These are phyloP conservation scores for Lasioglossum pauxillum DNA, from an alignment of 2,888 invertebrate species.

Conservation along the genomic window DNA sequence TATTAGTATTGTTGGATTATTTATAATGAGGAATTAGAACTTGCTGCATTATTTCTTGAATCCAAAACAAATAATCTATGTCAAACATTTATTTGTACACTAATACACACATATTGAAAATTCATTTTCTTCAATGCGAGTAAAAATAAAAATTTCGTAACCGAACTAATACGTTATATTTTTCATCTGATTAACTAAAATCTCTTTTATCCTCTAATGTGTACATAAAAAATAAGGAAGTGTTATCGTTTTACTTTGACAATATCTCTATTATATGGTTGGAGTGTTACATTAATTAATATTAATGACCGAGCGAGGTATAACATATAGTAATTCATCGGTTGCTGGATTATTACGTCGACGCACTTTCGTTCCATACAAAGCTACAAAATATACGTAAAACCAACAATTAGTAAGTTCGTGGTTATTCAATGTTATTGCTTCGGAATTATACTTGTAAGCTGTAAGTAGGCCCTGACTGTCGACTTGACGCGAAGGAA, in stretches of 20 bases:
- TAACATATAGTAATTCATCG: neutral
- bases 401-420: slow-evolving; percentile 1
- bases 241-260: neutral
- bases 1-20: neutral
- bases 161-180: neutral
- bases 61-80: too few relatives aligned
- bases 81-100: too few relatives aligned
- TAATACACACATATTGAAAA: neutral
- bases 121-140: neutral
- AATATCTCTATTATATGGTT: neutral
- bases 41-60: too few relatives aligned
- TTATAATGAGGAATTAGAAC: neutral
- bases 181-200: neutral
- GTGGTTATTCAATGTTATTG: neutral
- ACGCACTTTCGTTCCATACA: neutral
- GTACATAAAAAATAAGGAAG: neutral
- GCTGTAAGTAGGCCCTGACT: neutral
- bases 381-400: neutral
- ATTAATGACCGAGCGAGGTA: neutral
- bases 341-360: neutral
- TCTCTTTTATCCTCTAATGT: neutral
- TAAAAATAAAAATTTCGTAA: neutral
- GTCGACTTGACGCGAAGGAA: neutral
- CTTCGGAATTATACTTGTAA: neutral
- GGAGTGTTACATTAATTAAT: neutral